A percentile compares a stretch with the other conserved stretches of the same genome.
These are phyloP conservation scores for Eumeta japonica DNA, from an alignment of 1,140 invertebrate species.

Conservation along the genomic window DNA sequence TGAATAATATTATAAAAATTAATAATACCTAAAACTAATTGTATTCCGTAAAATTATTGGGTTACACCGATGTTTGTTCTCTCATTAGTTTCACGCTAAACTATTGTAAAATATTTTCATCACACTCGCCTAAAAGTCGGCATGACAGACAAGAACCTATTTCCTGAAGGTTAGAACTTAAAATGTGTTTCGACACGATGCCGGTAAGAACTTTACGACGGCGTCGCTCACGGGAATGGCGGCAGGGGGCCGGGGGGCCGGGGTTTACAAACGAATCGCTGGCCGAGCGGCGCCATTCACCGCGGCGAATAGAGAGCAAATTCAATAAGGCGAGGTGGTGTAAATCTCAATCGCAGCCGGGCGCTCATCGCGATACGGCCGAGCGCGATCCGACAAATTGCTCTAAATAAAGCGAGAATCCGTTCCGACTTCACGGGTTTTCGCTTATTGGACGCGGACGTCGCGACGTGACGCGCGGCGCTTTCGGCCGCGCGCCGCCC, in stretches of 20 bases:
- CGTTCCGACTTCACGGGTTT: no score
- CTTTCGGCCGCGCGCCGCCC: no score
- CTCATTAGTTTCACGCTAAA: constrained; percentile 2
- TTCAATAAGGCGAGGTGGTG: constrained; percentile 29
- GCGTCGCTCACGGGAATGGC: no score
- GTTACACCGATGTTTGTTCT: constrained; percentile 12
- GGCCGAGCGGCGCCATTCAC: constrained; percentile 3
- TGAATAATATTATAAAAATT: no score
- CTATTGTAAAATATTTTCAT: constrained; percentile 9
- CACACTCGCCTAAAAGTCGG: no score
- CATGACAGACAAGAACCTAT: no score
- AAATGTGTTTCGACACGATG: constrained; percentile 1
- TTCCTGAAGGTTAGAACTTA: constrained; percentile 15
- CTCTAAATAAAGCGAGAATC: constrained; percentile 20
- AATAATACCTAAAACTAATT: no score
- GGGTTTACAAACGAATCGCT: constrained; percentile 17
- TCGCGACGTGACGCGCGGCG: no score
- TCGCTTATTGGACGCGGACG: no score
- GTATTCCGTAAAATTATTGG: no score
- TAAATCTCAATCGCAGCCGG: constrained; percentile 30
- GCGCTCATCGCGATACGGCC: constrained; percentile 24
- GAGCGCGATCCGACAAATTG: constrained; percentile 18
- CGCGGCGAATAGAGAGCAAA: constrained; percentile 21
- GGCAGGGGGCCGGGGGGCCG: constrained; percentile 4
- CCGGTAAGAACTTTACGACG: constrained; percentile 3